Evolutionary conservation across 1,140 invertebrate species (phyloP), one percentile per base, ranked within the genome.

Genomic region (Limonius californicus): DNA sequence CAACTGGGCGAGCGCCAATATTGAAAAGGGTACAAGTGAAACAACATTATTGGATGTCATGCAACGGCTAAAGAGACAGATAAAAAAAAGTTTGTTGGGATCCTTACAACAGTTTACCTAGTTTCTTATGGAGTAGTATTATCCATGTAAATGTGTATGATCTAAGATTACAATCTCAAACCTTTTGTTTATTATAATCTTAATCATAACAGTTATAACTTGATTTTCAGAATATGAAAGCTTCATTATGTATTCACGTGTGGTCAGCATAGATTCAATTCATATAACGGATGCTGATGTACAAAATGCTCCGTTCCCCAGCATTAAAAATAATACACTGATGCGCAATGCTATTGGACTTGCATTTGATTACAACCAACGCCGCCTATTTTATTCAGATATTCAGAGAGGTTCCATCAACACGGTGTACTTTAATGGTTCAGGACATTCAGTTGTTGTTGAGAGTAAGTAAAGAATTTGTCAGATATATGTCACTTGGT

Each of bases 301-400:
- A 64, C 83, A 86, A 56, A 93, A 92, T 71, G 82, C 89, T 21
- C 91, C 92, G 0, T 86, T 89, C 63, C 83, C 85, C 32, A 80
- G 83, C n/a, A 90, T 95, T 23, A 81, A 85, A 60, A 85, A 89
- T 67, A 82, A 81, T 56, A 82, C 84, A 1, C 74, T 85, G 59
- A 89, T 94, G 82, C 80, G 88, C 45, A 94, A 94, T 77, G 90
- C 91, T 2, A 93, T 95, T 69, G 90, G 89, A 21, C 79, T 96
- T 4, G 83, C 89, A 1, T 92, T 88, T 76, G 89, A 94, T 78
- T 92, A 91, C 72, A 78, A 79, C 59, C 78, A 77, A 1, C 78
- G 86, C 57, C 76, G 84, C 45, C 77, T 95, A 15, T 95, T 91
- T 78, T 95, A 92, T 78, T 94, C 91, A 0, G 93, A 95, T 74